A percentile compares a stretch with the other conserved stretches of the same genome.
Evolutionary conservation across 2,113 vertebrate species (phyloP).

Genomic region (Misgurnus mizolepis): DNA sequence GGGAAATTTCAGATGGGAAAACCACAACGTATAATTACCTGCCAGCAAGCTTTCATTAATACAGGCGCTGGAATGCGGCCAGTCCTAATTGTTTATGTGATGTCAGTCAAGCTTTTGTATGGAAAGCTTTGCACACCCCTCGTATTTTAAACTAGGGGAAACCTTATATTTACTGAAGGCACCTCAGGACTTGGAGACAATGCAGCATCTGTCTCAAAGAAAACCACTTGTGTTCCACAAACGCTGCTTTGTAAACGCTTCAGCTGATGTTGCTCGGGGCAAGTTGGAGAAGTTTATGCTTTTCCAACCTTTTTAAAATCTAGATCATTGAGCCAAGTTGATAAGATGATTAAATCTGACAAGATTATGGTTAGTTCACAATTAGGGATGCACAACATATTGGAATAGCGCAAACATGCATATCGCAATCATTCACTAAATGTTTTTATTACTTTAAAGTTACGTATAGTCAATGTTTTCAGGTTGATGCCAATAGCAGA

Average conservation of each 20-base stretch:
- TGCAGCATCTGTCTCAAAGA: conserved; percentile 64
- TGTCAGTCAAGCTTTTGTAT: conserved; percentile 62
- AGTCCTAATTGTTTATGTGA: conserved; percentile 70
- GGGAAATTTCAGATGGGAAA: conserved; percentile 56
- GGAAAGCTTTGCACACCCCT: neutral
- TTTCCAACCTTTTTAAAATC: conserved; percentile 2
- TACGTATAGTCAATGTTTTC: too few species aligned
- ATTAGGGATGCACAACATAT: too few species aligned
- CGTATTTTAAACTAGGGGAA: conserved; percentile 55
- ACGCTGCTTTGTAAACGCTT: neutral
- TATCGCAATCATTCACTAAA: too few species aligned
- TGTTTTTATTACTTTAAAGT: too few species aligned
- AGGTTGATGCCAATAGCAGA: too few species aligned
- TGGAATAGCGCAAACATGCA: too few species aligned
- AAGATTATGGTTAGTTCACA: too few species aligned
- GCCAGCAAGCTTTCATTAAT: conserved; percentile 65
- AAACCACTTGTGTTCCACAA: conserved; percentile 39
- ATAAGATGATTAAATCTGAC: too few species aligned
- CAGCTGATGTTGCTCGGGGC: neutral
- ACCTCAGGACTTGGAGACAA: conserved; percentile 62
- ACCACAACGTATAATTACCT: conserved; percentile 67
- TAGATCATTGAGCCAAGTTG: neutral
- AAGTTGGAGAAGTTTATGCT: neutral
- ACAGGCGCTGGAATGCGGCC: conserved; percentile 61
- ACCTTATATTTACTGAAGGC: conserved; percentile 56